Base-by-base conservation (phyloP, 2,797 vertebrate genomes). In the Platyrinchus mystaceus region DNA sequence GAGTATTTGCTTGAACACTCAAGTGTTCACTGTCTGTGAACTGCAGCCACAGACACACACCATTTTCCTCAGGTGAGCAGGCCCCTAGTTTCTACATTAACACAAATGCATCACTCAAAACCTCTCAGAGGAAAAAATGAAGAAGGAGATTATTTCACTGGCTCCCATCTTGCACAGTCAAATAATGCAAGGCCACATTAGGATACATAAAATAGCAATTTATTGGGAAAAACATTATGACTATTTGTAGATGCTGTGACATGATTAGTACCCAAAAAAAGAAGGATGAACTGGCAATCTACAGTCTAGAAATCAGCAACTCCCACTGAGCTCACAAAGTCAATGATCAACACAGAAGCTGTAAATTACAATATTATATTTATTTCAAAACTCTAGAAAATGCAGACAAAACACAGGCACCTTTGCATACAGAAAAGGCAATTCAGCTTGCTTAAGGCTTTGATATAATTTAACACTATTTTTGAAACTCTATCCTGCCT, bases 251-350 rank as follows among this genome's bases (percentile, higher is more conserved):
- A 63, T 68, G 47, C 66, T 87, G 47, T 3, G 2, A 73, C 39
- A 86, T 63, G 66, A 86, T 90, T 90, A 92, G 64, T 64, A 92
- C n/a, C 15, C 34, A 26, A 86, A 86, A 86, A 87, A 15, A 89
- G 39, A 89, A 70, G 83, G 21, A 89, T 28, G 63, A 89, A 93
- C 23, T 68, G 39, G 36, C 55, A 96, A 67, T 20, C 18, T 70
- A 32, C 16, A 3, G 59, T 69, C 30, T 93, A 82, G 78, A 86
- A 95, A 92, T 53, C 66, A 91, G 53, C 55, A 84, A 26, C 34
- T 89, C 75, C 64, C 58, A 66, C 50, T 26, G 62, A 81, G 71
- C 27, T 70, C 80, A 78, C 21, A n/a, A 50, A 80, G 50, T 70
- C 92, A 91, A 49, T 4, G 21, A 91, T 64, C 30, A 79, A 60